Conservation (phyloP, 2,888 invertebrate species). For the Notodonta ziczac region DNA sequence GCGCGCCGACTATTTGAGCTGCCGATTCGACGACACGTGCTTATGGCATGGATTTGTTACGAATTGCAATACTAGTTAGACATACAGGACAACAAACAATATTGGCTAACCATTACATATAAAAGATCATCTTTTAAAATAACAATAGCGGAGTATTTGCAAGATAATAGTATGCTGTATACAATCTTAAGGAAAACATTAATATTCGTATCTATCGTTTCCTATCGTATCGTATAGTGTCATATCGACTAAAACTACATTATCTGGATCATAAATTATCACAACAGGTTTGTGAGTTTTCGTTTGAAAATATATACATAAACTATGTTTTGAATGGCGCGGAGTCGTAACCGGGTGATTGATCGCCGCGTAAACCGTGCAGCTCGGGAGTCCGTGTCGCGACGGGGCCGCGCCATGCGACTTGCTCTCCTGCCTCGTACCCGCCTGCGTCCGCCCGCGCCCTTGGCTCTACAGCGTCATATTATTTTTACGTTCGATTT, state of each 20-base stretch:
- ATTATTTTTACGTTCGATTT: conserved; percentile 22
- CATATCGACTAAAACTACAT: no score
- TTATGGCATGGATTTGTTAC: neutral
- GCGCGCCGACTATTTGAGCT: conserved; percentile 15
- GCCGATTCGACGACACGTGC: neutral
- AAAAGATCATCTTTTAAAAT: neutral
- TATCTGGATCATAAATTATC: neutral
- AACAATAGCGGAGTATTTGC: no score
- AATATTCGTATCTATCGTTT: no score
- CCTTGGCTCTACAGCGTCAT: conserved; percentile 30
- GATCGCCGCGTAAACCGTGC: neutral
- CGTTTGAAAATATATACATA: neutral
- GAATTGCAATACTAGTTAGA: neutral
- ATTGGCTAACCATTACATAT: neutral
- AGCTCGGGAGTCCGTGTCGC: neutral
- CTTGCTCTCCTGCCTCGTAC: no score
- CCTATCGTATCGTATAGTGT: no score
- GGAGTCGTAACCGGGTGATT: neutral
- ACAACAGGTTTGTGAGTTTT: neutral
- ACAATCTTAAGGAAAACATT: no score
- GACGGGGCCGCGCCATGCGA: conserved; percentile 15
- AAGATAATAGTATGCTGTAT: no score
- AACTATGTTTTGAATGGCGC: neutral
- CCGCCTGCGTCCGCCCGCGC: conserved; percentile 6
- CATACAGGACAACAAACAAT: neutral